These are phyloP conservation scores for Spinus pinus DNA, from an alignment of 2,797 vertebrate species.

Conservation along the genomic window DNA sequence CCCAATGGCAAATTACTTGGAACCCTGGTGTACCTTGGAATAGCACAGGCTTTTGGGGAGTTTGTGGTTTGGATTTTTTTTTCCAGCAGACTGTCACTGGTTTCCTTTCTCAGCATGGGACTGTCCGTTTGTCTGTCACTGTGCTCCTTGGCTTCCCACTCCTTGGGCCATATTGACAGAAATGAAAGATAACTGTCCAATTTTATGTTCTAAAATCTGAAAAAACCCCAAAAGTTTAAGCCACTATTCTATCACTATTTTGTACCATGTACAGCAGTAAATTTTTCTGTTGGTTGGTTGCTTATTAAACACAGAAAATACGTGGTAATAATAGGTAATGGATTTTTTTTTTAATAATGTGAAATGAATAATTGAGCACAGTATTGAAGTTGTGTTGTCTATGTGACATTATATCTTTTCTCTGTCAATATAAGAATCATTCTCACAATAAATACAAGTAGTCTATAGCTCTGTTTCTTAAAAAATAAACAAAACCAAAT, in stretches of 20 bases:
- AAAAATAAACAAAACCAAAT: background rate
- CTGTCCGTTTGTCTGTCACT: background rate
- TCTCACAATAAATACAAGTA: background rate
- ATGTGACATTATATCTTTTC: background rate
- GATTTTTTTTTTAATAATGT: background rate
- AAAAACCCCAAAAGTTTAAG: background rate
- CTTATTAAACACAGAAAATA: background rate
- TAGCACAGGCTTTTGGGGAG: accelerated
- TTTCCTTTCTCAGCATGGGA: background rate
- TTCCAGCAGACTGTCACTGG: background rate
- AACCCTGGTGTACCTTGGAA: background rate
- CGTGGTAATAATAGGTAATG: background rate
- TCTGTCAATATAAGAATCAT: background rate
- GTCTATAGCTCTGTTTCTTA: background rate
- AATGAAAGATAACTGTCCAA: background rate
- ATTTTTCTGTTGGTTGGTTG: background rate
- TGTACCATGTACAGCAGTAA: background rate
- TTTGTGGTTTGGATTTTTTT: background rate
- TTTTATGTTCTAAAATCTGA: background rate
- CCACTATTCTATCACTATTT: background rate
- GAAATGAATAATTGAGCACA: background rate
- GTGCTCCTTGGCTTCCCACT: background rate
- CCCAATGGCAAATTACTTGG: background rate
- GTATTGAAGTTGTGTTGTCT: background rate
- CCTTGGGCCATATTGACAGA: background rate